phyloP scores from a whole-genome alignment of 1,140 invertebrate species.

The Drosophila auraria region DNA sequence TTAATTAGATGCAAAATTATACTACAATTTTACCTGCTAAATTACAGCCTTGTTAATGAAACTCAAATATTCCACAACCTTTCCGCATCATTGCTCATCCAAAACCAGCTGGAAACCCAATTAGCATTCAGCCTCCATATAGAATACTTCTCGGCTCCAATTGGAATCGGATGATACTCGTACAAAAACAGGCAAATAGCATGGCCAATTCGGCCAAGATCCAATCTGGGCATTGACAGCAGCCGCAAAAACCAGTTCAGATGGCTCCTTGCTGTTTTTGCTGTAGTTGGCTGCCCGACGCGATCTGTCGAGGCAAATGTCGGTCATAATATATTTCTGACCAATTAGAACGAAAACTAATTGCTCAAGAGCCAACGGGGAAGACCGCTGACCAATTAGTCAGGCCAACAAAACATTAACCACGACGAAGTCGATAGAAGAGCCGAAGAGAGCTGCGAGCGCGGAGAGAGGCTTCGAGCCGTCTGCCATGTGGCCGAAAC shows the following conservation, averaged over 20 bases:
- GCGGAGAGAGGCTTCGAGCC: conserved; percentile 4
- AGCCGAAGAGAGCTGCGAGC: conserved; percentile 9
- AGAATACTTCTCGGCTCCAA: conserved; percentile 16
- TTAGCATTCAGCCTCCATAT: conserved; percentile 46
- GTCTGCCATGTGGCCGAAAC: conserved; percentile 50
- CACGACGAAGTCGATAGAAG: conserved; percentile 13
- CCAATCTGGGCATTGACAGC: conserved; percentile 41
- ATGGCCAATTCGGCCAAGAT: conserved; percentile 54
- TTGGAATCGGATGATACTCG: conserved; percentile 23
- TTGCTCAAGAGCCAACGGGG: conserved; percentile 80
- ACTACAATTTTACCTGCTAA: not conserved
- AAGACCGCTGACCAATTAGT: conserved; percentile 80
- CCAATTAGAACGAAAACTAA: conserved; percentile 82
- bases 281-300: not conserved
- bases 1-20: conserved; percentile 19
- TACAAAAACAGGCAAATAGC: conserved; percentile 14
- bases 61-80: conserved; percentile 60
- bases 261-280: conserved; percentile 31
- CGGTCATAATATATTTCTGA: conserved; percentile 80
- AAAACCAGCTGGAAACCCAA: conserved; percentile 34
- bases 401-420: conserved; percentile 53
- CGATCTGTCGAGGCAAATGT: conserved; percentile 57
- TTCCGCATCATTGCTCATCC: conserved; percentile 71
- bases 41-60: conserved; percentile 55
- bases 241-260: conserved; percentile 54